phyloP scores from a whole-genome alignment of 2,888 invertebrate genomes.

The Theretra japonica region DNA sequence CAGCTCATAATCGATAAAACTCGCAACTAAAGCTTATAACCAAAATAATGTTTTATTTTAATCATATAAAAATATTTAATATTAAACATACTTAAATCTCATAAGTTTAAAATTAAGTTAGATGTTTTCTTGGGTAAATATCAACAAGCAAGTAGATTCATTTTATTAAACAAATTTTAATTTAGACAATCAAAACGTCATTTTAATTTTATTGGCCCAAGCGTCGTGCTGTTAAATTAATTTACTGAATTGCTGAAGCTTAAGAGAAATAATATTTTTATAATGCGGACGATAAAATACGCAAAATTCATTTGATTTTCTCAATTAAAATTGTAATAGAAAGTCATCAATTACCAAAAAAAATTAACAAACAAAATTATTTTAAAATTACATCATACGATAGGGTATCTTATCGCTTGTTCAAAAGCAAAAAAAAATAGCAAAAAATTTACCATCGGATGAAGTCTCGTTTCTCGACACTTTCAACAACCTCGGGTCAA shows the following conservation, averaged over 20 bases:
- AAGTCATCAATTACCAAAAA: too few species aligned
- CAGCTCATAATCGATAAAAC: too few species aligned
- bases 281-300: too few species aligned
- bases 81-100: not conserved
- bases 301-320: too few species aligned
- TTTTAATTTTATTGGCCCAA: not conserved
- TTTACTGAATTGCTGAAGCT: not conserved
- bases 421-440: not conserved
- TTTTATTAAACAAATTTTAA: not conserved
- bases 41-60: too few species aligned
- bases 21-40: too few species aligned
- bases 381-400: not conserved
- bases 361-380: too few species aligned
- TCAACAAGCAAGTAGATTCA: not conserved
- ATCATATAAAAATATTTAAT: too few species aligned
- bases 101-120: not conserved
- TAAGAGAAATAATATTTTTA: not conserved
- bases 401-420: not conserved
- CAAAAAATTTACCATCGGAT: conserved; percentile 63
- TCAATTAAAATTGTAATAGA: too few species aligned
- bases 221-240: not conserved
- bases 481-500: conserved; percentile 52
- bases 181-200: not conserved
- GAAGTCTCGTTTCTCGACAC: conserved; percentile 58
- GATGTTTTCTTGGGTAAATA: not conserved